Evolutionary conservation across 2,797 vertebrate genomes (phyloP), one percentile per base, ranked within the genome.

Genomic region (Tapirus indicus): DNA sequence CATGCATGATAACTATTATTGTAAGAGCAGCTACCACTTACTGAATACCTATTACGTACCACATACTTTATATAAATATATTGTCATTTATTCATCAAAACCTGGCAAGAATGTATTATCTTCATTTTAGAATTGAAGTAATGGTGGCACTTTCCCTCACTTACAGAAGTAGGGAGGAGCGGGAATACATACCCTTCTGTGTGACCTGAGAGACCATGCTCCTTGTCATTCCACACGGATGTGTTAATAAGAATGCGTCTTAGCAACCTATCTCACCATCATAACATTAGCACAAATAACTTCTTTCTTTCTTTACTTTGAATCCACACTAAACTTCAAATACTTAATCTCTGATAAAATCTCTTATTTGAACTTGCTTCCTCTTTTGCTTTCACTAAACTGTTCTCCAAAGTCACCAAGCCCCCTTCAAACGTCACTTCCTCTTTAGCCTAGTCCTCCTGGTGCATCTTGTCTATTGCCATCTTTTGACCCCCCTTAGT

Each of bases 1-100:
- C 38, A 78, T 91, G 83, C 89, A 89, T 91, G 89, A 95, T 97
- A 78, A 91, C 64, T 35, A n/a, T 44, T 41, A n/a, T 13, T n/a
- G 69, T 47, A 75, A 84, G 38, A 92, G n/a, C 35, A 79, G 88
- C n/a, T 75, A 56, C 52, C 7, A 38, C 32, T 75, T 78, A 94
- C 32, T 35, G 89, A 91, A 72, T 75, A 77, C 64, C 60, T 93
- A 56, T 83, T 89, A 52, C 7, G 54, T 56, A 27, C 44, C 16
- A 41, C 32, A 4, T 56, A 58, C 35, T 88, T 82, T 62, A 77
- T 84, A 16, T 44, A 68, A 38, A 38, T 35, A 16, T 41, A n/a
- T 79, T 90, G 92, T 94, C 71, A 85, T 74, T 92, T 88, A 56
- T 29, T 62, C 38, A 52, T 91, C 85, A 62, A 29, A 87, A 68